Evolutionary conservation across 1,140 invertebrate genomes (phyloP).

Genomic region (Drosophila santomea): DNA sequence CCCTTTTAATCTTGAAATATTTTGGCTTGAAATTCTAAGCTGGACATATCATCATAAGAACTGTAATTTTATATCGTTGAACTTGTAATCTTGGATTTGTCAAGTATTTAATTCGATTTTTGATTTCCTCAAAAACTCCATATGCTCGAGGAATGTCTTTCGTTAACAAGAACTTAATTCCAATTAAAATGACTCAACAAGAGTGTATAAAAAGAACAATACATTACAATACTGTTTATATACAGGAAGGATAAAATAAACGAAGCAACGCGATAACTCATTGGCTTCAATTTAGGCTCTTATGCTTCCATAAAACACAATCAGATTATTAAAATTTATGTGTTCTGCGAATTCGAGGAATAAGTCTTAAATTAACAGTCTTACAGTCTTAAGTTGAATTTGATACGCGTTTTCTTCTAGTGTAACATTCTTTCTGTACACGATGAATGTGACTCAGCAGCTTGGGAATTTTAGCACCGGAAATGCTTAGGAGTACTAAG

Average conservation of each 20-base stretch:
- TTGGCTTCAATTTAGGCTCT: constrained; percentile 21
- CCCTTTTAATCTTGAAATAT: constrained; percentile 15
- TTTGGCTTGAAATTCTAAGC: constrained; percentile 1
- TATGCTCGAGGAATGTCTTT: too few relatives aligned
- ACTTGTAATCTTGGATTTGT: background rate
- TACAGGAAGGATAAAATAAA: constrained; percentile 15
- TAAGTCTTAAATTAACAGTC: background rate
- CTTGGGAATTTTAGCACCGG: constrained; percentile 24
- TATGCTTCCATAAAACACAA: background rate
- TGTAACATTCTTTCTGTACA: background rate
- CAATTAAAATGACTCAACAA: background rate
- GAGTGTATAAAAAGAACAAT: background rate
- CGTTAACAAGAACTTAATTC: background rate
- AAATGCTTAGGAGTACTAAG: constrained; percentile 12
- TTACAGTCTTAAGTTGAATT: too few relatives aligned
- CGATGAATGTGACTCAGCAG: constrained; percentile 15
- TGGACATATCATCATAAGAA: background rate
- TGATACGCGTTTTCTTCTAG: too few relatives aligned
- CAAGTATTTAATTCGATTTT: background rate
- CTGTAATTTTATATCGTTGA: constrained; percentile 1
- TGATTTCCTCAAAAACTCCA: background rate
- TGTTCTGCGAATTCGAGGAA: background rate
- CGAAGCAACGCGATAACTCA: background rate
- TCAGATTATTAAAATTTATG: constrained; percentile 35
- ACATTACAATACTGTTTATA: background rate